Percentiles rank a stretch among this genome's conserved stretches.
Conservation (phyloP, 1,140 invertebrate species). For the Campodea augens region DNA sequence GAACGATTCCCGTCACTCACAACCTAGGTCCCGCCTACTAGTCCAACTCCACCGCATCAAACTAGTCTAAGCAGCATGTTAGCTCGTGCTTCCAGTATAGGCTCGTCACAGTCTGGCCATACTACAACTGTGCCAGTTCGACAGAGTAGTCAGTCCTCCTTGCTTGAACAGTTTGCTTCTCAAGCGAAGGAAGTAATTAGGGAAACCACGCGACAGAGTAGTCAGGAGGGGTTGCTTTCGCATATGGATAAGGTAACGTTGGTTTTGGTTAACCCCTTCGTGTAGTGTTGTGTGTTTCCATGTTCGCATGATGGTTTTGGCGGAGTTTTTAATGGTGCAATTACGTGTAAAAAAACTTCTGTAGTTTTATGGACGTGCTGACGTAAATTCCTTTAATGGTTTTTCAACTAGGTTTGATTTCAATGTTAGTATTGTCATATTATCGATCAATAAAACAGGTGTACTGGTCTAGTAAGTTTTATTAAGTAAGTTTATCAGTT, state of each 20-base stretch:
- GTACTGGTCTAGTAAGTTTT: no score
- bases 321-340: no score
- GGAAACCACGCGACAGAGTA: slow-evolving; percentile 67
- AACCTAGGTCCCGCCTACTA: slow-evolving; percentile 21
- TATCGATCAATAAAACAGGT: no score
- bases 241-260: slow-evolving; percentile 67
- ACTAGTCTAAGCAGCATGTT: slow-evolving; percentile 41
- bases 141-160: slow-evolving; percentile 56
- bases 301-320: slow-evolving; percentile 2
- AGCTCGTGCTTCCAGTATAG: slow-evolving; percentile 36
- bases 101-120: slow-evolving; percentile 27
- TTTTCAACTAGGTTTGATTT: no score
- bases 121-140: slow-evolving; percentile 31
- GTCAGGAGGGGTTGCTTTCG: slow-evolving; percentile 69
- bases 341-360: no score
- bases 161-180: slow-evolving; percentile 64
- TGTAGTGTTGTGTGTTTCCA: background rate
- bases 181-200: slow-evolving; percentile 69
- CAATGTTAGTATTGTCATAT: no score
- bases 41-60: slow-evolving; percentile 32
- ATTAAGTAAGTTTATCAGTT: no score
- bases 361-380: no score
- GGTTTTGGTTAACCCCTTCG: no score
- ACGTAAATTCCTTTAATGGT: no score
- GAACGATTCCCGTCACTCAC: no score